phyloP scores from a whole-genome alignment of 1,140 invertebrate species.

The Cyclina sinensis region DNA sequence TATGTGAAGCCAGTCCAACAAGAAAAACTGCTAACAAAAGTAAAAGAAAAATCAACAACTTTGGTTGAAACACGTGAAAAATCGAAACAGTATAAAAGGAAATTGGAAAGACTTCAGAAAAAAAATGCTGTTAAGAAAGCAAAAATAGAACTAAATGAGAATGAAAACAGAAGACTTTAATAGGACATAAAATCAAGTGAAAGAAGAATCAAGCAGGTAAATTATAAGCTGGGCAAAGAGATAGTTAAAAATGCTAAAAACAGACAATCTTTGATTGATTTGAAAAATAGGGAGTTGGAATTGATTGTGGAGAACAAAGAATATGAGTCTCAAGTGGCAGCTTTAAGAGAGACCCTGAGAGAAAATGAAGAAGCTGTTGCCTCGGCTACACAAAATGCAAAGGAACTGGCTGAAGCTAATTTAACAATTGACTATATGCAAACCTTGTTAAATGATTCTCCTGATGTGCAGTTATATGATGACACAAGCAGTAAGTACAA shows the following conservation, averaged over 20 bases:
- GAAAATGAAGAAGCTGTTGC: constrained; percentile 17
- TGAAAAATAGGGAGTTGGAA: constrained; percentile 21
- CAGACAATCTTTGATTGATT: neutral
- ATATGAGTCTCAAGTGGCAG: neutral
- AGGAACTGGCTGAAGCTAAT: constrained; percentile 7
- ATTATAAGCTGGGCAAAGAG: constrained; percentile 36
- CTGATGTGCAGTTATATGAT: constrained; percentile 49
- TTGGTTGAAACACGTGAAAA: constrained; percentile 14
- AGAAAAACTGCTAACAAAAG: neutral
- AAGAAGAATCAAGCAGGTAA: neutral
- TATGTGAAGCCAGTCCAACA: neutral
- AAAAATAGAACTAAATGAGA: neutral
- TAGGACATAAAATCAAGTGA: neutral
- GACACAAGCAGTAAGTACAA: neutral
- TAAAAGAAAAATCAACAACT: constrained; percentile 7
- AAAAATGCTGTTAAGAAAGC: neutral
- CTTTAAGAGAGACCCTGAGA: constrained; percentile 25
- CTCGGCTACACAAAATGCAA: neutral
- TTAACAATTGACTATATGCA: constrained; percentile 35
- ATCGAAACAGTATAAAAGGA: constrained; percentile 47
- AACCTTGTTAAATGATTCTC: constrained; percentile 4
- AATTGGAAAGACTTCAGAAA: constrained; percentile 30
- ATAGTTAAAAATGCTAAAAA: constrained; percentile 47
- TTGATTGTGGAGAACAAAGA: constrained; percentile 19
- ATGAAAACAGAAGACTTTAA: constrained; percentile 15